These are phyloP conservation scores for Xenopus tropicalis DNA, from an alignment of 2,113 vertebrate genomes.

Conservation along the genomic window DNA sequence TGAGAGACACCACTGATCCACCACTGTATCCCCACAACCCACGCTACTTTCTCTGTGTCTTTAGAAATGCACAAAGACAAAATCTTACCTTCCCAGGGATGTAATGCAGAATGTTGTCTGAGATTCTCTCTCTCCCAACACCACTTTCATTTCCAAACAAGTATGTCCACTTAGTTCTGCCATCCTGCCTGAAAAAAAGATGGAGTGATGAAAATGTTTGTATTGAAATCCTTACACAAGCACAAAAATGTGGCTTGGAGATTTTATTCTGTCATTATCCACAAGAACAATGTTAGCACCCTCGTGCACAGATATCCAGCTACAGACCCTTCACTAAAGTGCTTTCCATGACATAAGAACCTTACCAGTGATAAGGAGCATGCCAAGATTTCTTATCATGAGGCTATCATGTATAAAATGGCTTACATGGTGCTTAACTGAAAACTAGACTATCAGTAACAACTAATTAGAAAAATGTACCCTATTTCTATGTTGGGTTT, in stretches of 20 bases:
- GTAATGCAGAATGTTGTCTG: conserved; percentile 68
- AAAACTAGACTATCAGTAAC: no score
- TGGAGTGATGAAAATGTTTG: conserved; percentile 1
- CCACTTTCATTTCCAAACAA: conserved; percentile 58
- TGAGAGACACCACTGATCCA: no score
- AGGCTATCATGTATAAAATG: no score
- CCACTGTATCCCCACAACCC: background rate
- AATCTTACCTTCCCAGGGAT: conserved; percentile 65
- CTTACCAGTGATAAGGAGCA: no score
- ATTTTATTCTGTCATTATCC: conserved; percentile 3
- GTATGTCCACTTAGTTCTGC: conserved; percentile 59
- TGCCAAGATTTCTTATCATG: no score
- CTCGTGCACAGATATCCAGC: background rate
- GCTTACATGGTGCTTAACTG: no score
- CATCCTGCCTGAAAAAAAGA: conserved; percentile 57
- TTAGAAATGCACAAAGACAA: background rate
- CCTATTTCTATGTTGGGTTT: no score
- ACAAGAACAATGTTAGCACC: conserved; percentile 5
- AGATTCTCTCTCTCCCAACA: conserved; percentile 50
- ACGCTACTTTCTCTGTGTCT: background rate
- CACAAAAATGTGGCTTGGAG: background rate
- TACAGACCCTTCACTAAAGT: background rate
- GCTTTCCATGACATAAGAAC: no score
- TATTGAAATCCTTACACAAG: background rate
- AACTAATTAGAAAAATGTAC: no score